phyloP scores from a whole-genome alignment of 2,797 vertebrate genomes.

The Xiphophorus birchmanni region DNA sequence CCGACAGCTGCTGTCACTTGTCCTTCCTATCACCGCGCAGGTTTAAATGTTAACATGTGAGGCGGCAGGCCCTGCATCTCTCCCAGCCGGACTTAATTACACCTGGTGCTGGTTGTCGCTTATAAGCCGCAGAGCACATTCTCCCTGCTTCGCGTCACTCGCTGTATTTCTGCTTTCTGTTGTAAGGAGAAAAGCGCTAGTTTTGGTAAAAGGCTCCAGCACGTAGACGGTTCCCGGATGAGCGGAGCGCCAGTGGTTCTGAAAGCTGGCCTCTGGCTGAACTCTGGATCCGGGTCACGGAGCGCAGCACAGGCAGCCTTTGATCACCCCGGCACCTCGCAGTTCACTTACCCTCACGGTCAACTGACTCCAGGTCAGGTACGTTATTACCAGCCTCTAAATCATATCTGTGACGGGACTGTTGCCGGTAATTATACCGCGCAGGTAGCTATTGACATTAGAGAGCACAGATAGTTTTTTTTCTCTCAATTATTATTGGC shows the following conservation, averaged over 20 bases:
- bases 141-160: neutral
- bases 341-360: constrained; percentile 43
- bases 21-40: neutral
- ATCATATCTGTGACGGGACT: constrained; percentile 53
- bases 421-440: constrained; percentile 44
- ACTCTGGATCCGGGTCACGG: constrained; percentile 55
- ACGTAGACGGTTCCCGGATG: constrained; percentile 44
- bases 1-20: constrained; percentile 1
- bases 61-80: neutral
- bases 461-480: neutral
- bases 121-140: neutral
- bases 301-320: constrained; percentile 47
- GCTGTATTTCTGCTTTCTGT: neutral
- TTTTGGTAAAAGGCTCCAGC: neutral
- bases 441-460: constrained; percentile 20
- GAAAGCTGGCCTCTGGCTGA: constrained; percentile 63
- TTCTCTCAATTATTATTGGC: constrained; percentile 9
- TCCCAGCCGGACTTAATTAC: neutral
- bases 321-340: constrained; percentile 61
- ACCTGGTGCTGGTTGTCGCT: neutral
- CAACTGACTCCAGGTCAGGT: constrained; percentile 41
- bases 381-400: constrained; percentile 41
- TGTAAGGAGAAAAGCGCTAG: neutral
- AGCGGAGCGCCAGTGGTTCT: constrained; percentile 13
- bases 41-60: neutral